These are phyloP conservation scores for Yponomeuta sedellus DNA, from an alignment of 2,888 invertebrate species.

Conservation along the genomic window DNA sequence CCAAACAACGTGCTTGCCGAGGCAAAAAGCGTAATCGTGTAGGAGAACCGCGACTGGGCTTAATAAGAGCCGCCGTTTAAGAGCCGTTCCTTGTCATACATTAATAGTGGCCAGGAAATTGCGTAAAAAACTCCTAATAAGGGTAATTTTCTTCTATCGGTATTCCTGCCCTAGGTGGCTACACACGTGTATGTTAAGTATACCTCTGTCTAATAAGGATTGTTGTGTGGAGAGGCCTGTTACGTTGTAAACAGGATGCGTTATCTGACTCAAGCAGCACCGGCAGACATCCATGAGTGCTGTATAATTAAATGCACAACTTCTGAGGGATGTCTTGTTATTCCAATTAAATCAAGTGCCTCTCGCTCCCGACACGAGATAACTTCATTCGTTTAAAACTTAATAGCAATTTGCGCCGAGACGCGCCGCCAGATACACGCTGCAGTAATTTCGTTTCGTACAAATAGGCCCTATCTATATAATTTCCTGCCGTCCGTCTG, in stretches of 20 bases:
- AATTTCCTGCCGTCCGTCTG: not conserved
- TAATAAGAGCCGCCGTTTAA: conserved; percentile 33
- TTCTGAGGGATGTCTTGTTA: conserved; percentile 45
- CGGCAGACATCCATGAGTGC: conserved; percentile 10
- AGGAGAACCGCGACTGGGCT: conserved; percentile 39
- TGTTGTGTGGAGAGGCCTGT: not conserved
- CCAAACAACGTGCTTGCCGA: conserved; percentile 20
- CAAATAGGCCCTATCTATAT: not conserved
- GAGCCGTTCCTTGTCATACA: conserved; percentile 22
- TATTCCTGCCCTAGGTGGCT: not conserved
- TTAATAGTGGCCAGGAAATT: not conserved
- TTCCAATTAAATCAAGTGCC: conserved; percentile 42
- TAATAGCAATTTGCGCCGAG: conserved; percentile 18
- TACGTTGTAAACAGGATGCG: conserved; percentile 1
- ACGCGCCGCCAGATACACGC: not conserved
- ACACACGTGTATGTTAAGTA: not conserved
- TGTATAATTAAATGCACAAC: conserved; percentile 27
- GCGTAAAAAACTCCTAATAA: not conserved
- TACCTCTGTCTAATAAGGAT: not conserved
- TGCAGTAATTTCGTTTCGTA: not conserved
- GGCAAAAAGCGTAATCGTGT: conserved; percentile 53
- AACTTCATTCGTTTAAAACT: conserved; percentile 11
- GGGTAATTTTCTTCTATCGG: not conserved
- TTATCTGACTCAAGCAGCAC: conserved; percentile 2
- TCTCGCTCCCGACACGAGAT: not conserved